Evolutionary conservation across 2,888 invertebrate genomes (phyloP).

Genomic region (Pyrrhosoma nymphula): DNA sequence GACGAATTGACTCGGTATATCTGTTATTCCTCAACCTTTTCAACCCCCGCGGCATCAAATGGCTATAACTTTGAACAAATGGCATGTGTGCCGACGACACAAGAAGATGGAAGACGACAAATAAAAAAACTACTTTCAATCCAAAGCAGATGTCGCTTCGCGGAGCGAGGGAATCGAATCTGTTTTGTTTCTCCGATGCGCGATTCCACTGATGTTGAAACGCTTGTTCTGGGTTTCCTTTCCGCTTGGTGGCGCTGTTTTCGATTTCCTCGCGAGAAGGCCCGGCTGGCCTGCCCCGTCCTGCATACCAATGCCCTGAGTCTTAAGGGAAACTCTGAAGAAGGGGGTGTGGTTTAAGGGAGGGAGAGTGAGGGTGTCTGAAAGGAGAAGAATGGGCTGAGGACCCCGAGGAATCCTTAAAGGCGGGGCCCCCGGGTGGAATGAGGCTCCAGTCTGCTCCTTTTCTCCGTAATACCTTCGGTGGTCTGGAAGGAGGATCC

Average conservation of each 20-base stretch:
- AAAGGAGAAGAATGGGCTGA: background rate
- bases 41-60: background rate
- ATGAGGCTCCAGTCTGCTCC: background rate
- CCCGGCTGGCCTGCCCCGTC: background rate
- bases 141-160: background rate
- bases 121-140: background rate
- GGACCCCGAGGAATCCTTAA: background rate
- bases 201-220: background rate
- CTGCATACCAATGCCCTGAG: slow-evolving; percentile 3
- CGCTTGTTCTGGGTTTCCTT: background rate
- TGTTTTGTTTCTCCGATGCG: background rate
- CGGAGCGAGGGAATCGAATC: background rate
- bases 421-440: background rate
- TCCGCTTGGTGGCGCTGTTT: background rate
- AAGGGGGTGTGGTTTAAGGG: background rate
- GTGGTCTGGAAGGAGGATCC: background rate
- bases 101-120: background rate
- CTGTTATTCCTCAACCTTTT: background rate
- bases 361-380: background rate
- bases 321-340: background rate
- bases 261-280: background rate
- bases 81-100: background rate
- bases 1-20: background rate
- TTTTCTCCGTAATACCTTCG: background rate
- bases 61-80: background rate